Conservation (phyloP, 2,797 vertebrate species). For the Sebastes steindachneri region DNA sequence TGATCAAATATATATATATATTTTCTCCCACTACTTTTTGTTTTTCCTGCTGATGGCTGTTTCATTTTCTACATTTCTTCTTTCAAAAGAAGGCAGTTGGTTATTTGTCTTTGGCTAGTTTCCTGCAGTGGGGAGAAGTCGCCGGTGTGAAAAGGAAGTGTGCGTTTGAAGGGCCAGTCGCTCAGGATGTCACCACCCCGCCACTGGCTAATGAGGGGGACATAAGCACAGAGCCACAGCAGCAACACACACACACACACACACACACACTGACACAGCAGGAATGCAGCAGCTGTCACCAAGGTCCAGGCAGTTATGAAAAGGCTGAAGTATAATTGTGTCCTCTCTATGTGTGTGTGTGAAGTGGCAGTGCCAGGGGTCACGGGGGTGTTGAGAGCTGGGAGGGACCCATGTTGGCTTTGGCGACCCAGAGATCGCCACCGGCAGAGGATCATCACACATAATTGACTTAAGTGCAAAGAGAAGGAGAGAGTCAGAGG, state of each 20-base stretch:
- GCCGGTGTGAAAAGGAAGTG: conserved; percentile 78
- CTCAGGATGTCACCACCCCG: conserved; percentile 87
- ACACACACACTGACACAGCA: conserved; percentile 42
- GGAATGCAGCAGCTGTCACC: conserved; percentile 79
- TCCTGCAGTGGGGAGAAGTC: conserved; percentile 74
- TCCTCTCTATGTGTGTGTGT: conserved; percentile 10
- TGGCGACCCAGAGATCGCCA: conserved; percentile 37
- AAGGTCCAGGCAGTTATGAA: conserved; percentile 56
- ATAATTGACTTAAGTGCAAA: conserved; percentile 27
- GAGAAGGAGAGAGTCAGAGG: conserved; percentile 7
- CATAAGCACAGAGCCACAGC: conserved; percentile 60
- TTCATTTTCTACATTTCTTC: conserved; percentile 20
- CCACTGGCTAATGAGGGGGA: conserved; percentile 82
- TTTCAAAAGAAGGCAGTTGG: conserved; percentile 30
- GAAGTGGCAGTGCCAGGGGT: conserved; percentile 36
- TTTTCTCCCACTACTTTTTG: neutral
- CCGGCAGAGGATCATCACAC: conserved; percentile 37
- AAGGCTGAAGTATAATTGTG: conserved; percentile 37
- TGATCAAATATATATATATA: neutral
- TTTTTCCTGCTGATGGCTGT: neutral
- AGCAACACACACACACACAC: conserved; percentile 25
- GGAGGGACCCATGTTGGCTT: conserved; percentile 31
- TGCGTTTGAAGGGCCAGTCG: conserved; percentile 82
- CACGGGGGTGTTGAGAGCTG: conserved; percentile 25
- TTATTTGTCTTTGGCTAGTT: conserved; percentile 71